Conservation (phyloP, 2,888 invertebrate species). For the Tetramorium bicarinatum region DNA sequence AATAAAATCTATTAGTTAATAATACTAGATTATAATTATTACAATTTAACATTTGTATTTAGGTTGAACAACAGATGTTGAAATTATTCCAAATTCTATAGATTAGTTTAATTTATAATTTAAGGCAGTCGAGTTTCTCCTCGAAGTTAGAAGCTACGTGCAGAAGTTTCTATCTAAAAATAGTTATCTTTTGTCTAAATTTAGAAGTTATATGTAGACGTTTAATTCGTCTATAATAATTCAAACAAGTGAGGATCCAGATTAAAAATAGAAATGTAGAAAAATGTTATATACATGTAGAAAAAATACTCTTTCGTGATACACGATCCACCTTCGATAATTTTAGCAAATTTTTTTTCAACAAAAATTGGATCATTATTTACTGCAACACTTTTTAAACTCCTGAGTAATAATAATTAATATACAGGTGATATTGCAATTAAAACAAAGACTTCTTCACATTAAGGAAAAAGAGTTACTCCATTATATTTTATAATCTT, state of each 20-base stretch:
- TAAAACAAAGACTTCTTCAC: not conserved
- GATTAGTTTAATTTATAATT: not conserved
- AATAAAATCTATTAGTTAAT: not conserved
- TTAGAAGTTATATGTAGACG: conserved; percentile 1
- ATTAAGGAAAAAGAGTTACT: conserved; percentile 2
- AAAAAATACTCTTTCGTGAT: not conserved
- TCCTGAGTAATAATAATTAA: not conserved
- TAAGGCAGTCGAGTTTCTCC: not conserved
- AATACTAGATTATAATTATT: not conserved
- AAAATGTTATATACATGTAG: not conserved
- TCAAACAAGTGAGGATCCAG: not conserved
- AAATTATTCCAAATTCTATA: not conserved
- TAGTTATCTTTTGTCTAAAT: conserved; percentile 29
- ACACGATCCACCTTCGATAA: not conserved
- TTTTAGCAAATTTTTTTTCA: not conserved
- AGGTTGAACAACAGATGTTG: not conserved
- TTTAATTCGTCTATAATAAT: conserved; percentile 4
- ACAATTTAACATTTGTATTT: not conserved
- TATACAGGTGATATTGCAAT: not conserved
- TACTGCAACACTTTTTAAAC: not conserved
- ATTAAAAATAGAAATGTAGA: conserved; percentile 20
- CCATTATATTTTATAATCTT: not conserved
- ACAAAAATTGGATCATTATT: not conserved
- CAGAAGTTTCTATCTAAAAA: not conserved
- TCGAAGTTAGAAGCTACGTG: not conserved